A percentile compares a stretch with the other conserved stretches of the same genome.
These are phyloP conservation scores for Thera britannica DNA, from an alignment of 2,888 invertebrate genomes.

Conservation along the genomic window DNA sequence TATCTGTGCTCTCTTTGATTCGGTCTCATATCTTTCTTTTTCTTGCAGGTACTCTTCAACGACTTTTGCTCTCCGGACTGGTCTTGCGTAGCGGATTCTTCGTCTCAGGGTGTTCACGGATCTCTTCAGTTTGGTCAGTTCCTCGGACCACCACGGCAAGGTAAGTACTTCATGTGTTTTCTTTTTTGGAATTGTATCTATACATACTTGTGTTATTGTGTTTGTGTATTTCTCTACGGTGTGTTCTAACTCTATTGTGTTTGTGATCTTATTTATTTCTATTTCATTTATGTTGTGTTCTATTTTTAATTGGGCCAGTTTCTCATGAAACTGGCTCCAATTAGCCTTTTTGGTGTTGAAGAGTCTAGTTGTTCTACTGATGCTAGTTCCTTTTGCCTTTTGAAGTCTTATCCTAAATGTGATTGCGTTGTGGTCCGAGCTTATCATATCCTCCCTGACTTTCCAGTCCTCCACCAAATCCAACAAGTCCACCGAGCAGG, in stretches of 20 bases:
- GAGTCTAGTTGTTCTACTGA: neutral
- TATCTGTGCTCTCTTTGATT: neutral
- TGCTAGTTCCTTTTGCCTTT: neutral
- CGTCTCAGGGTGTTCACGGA: neutral
- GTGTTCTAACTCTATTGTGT: neutral
- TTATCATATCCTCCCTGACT: neutral
- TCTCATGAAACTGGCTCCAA: neutral
- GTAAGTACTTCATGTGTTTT: neutral
- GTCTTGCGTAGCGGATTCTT: neutral
- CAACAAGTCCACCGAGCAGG: conserved; percentile 1
- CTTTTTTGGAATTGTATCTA: conserved; percentile 2
- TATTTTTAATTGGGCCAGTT: neutral
- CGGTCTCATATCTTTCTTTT: neutral
- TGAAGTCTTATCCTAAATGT: neutral
- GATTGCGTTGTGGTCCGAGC: neutral
- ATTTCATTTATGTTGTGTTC: neutral
- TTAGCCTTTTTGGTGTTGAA: conserved; percentile 1
- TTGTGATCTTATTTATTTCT: neutral
- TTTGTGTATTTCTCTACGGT: neutral
- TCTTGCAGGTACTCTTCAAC: neutral
- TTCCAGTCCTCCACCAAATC: neutral
- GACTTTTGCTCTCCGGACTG: neutral
- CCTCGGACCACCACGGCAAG: neutral
- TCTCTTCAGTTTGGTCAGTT: too few relatives aligned
- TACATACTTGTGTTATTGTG: neutral